Conservation (phyloP, 2,888 invertebrate genomes). For the Erebia aethiops region DNA sequence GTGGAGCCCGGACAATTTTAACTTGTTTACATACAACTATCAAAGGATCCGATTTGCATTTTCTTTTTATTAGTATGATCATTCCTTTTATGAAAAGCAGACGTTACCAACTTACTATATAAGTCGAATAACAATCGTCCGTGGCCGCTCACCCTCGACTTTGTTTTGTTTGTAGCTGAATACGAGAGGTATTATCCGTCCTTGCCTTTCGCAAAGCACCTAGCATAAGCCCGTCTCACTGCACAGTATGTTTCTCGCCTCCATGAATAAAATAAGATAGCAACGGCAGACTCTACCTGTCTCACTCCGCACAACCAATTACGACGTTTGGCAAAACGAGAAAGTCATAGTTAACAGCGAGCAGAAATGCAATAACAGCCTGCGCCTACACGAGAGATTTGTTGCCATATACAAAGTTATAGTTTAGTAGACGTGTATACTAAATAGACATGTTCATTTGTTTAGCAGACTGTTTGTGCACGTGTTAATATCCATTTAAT, state of each 20-base stretch:
- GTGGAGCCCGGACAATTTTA: neutral
- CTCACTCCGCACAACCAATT: slow-evolving; percentile 52
- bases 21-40: slow-evolving; percentile 52
- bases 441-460: slow-evolving; percentile 61
- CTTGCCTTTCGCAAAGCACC: slow-evolving; percentile 56
- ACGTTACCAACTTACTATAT: slow-evolving; percentile 52
- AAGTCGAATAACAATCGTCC: slow-evolving; percentile 72
- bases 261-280: slow-evolving; percentile 74
- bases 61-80: slow-evolving; percentile 63
- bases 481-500: slow-evolving; percentile 71
- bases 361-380: slow-evolving; percentile 71
- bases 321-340: slow-evolving; percentile 52
- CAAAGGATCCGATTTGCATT: slow-evolving; percentile 63
- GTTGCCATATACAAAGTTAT: slow-evolving; percentile 59
- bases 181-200: slow-evolving; percentile 57
- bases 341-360: slow-evolving; percentile 48
- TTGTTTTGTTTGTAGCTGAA: slow-evolving; percentile 66
- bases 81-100: slow-evolving; percentile 58
- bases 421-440: slow-evolving; percentile 51
- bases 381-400: slow-evolving; percentile 66
- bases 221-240: slow-evolving; percentile 59
- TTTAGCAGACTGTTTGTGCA: slow-evolving; percentile 53
- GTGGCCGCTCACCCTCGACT: slow-evolving; percentile 63
- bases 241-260: slow-evolving; percentile 54
- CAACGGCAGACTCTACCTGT: slow-evolving; percentile 59